Percentiles rank a stretch among this genome's conserved stretches.
These are phyloP conservation scores for Carcina quercana DNA, from an alignment of 2,888 invertebrate genomes.

Conservation along the genomic window DNA sequence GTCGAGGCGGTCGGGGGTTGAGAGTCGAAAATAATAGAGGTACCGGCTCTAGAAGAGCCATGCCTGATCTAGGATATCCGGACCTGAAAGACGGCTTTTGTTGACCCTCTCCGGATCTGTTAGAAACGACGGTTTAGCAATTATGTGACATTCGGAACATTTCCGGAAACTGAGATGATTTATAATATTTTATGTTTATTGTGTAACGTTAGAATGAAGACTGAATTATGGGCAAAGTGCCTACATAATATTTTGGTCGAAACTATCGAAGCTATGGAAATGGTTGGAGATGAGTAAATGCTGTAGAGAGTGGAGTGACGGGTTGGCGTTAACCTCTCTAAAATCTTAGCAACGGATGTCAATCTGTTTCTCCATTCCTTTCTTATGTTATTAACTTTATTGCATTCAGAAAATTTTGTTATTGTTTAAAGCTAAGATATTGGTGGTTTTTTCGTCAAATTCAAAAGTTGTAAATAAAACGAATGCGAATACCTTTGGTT, in stretches of 20 bases:
- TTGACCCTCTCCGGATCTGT: slow-evolving; percentile 77
- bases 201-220: slow-evolving; percentile 57
- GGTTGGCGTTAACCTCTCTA: too few species aligned
- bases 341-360: too few species aligned
- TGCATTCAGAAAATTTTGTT: too few species aligned
- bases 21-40: slow-evolving; percentile 55
- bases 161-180: slow-evolving; percentile 22
- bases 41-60: slow-evolving; percentile 54
- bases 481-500: too few species aligned
- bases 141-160: slow-evolving; percentile 24
- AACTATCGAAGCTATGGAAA: slow-evolving; percentile 23
- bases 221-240: slow-evolving; percentile 66
- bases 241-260: slow-evolving; percentile 41
- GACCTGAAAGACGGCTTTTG: slow-evolving; percentile 82
- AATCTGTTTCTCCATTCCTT: too few species aligned
- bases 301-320: too few species aligned
- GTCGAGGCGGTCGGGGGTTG: slow-evolving; percentile 53
- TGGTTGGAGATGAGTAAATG: too few species aligned
- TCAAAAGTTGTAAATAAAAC: too few species aligned
- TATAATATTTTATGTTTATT: slow-evolving; percentile 30
- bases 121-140: slow-evolving; percentile 62
- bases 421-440: too few species aligned
- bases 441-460: too few species aligned
- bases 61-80: slow-evolving; percentile 69
- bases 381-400: too few species aligned